Evolutionary conservation across 2,888 invertebrate species (phyloP).

Genomic region (Chrysopilus asiliformis): DNA sequence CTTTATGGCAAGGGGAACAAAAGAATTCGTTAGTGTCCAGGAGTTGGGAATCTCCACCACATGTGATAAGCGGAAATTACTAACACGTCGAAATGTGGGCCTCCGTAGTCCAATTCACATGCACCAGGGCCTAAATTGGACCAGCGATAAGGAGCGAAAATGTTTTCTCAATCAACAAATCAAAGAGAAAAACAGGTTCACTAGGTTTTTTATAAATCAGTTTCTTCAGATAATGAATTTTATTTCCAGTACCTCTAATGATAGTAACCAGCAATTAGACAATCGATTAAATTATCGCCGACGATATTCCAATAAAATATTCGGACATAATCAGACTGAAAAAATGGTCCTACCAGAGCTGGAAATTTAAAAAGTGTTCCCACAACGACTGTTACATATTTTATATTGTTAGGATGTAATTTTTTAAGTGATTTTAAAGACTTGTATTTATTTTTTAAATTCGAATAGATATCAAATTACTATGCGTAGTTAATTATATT

Average conservation of each 20-base stretch:
- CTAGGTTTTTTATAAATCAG: not conserved
- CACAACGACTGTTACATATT: too few relatives aligned
- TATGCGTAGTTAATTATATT: too few relatives aligned
- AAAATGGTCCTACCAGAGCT: slow-evolving; percentile 6
- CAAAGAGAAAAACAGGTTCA: not conserved
- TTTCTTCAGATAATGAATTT: not conserved
- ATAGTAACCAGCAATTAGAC: slow-evolving; percentile 9
- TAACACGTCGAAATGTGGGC: slow-evolving; percentile 3
- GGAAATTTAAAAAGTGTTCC: too few relatives aligned
- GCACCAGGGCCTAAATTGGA: not conserved
- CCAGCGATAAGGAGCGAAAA: slow-evolving; percentile 10
- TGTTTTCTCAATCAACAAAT: slow-evolving; percentile 12
- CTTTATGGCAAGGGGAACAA: too few relatives aligned
- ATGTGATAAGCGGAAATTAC: slow-evolving; percentile 7
- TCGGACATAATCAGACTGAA: slow-evolving; percentile 11
- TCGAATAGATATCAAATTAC: too few relatives aligned
- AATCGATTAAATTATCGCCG: slow-evolving; percentile 8
- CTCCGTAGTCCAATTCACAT: not conserved
- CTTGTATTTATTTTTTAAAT: too few relatives aligned
- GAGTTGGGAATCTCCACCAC: not conserved
- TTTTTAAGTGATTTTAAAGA: too few relatives aligned
- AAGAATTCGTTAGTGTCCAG: too few relatives aligned
- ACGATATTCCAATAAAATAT: slow-evolving; percentile 8
- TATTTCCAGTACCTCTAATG: slow-evolving; percentile 1
- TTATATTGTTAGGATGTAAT: too few relatives aligned